A percentile compares a stretch with the other conserved stretches of the same genome.
Evolutionary conservation across 2,113 vertebrate species (phyloP).

Genomic region (Hyperoodon ampullatus): DNA sequence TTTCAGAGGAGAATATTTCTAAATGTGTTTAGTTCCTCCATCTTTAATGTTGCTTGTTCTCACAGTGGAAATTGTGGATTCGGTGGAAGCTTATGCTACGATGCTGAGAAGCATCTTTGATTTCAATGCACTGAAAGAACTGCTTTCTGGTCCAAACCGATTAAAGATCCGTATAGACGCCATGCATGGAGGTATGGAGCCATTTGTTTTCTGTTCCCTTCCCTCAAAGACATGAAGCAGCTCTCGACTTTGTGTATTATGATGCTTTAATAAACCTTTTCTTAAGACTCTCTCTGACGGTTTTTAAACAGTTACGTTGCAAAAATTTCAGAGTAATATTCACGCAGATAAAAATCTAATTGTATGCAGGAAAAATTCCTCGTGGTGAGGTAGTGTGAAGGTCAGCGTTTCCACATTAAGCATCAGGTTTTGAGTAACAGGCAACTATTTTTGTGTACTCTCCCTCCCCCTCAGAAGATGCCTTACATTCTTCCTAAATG

Average conservation of each 20-base stretch:
- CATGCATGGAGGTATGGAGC: slow-evolving; percentile 96
- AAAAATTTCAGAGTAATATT: neutral
- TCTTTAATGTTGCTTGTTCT: neutral
- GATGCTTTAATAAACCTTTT: neutral
- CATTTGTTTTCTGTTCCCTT: neutral
- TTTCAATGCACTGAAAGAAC: slow-evolving; percentile 93
- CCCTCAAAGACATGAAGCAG: neutral
- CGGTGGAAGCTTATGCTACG: slow-evolving; percentile 93
- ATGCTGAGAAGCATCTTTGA: slow-evolving; percentile 98
- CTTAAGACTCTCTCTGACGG: neutral
- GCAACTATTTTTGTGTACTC: neutral
- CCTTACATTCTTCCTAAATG: neutral
- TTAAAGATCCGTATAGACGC: slow-evolving; percentile 96
- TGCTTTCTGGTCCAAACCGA: slow-evolving; percentile 93
- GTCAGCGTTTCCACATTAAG: slow-evolving; percentile 36
- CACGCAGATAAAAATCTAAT: slow-evolving; percentile 23
- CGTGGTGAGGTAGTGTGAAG: neutral
- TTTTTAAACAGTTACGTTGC: neutral
- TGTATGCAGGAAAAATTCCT: neutral
- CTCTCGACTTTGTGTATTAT: neutral
- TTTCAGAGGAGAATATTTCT: neutral
- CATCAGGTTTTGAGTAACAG: neutral
- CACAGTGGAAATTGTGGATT: slow-evolving; percentile 98
- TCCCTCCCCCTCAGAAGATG: neutral
- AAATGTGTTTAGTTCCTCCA: neutral